phyloP scores from a whole-genome alignment of 2,888 invertebrate genomes.

The Lepeophtheirus nordmannii region DNA sequence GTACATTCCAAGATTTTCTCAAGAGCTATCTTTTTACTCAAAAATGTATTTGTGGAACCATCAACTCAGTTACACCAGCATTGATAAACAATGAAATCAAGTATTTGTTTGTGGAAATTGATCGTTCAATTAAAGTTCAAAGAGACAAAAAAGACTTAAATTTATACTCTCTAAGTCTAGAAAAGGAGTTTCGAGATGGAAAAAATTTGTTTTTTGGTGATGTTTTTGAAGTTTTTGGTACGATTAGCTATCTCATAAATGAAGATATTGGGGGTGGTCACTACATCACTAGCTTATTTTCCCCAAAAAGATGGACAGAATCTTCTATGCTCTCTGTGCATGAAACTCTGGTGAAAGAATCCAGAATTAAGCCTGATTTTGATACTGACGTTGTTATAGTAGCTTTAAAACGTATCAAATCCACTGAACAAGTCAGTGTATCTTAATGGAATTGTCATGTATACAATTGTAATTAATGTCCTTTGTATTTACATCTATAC shows the following conservation, averaged over 20 bases:
- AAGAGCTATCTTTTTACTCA: background rate
- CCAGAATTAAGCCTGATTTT: conserved; percentile 3
- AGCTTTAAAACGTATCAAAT: background rate
- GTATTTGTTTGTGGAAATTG: conserved; percentile 16
- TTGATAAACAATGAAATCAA: background rate
- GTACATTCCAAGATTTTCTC: background rate
- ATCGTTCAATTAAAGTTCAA: background rate
- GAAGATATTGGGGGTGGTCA: background rate
- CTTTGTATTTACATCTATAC: too few species aligned
- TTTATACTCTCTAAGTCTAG: background rate
- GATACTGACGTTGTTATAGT: conserved; percentile 14
- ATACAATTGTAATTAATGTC: too few species aligned
- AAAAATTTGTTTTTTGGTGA: background rate
- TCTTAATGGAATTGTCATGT: too few species aligned
- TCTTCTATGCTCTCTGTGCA: background rate
- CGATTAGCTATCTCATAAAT: background rate
- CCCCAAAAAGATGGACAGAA: background rate
- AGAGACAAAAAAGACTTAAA: background rate
- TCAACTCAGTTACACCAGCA: background rate
- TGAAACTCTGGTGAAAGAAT: background rate
- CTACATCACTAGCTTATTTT: background rate
- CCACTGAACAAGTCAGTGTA: background rate
- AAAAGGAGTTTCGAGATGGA: background rate
- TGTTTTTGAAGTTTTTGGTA: background rate
- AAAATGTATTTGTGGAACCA: conserved; percentile 1